These are phyloP conservation scores for Neelides sp. DNA, from an alignment of 1,140 invertebrate genomes.

Conservation along the genomic window DNA sequence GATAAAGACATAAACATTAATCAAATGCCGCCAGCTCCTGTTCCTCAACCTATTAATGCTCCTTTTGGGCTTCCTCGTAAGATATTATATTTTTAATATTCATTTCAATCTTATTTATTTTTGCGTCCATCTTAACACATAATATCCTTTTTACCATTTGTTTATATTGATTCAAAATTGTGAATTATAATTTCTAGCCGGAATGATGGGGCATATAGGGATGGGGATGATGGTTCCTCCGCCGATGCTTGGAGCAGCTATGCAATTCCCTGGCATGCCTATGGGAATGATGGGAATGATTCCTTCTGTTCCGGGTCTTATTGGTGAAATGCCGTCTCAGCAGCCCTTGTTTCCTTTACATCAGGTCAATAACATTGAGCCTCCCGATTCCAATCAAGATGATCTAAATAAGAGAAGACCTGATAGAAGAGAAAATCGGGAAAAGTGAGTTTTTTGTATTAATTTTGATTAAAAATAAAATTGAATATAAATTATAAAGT, in stretches of 20 bases:
- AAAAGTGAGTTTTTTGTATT: slow-evolving; percentile 1
- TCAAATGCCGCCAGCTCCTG: slow-evolving; percentile 7
- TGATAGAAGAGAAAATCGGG: slow-evolving; percentile 9
- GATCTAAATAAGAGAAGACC: slow-evolving; percentile 11
- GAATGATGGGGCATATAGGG: slow-evolving; percentile 21
- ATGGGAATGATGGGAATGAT: not conserved
- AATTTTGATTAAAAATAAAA: not conserved
- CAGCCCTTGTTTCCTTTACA: not conserved
- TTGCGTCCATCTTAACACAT: no score
- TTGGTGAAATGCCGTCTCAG: slow-evolving; percentile 25
- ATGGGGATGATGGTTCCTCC: slow-evolving; percentile 27
- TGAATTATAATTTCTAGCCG: slow-evolving; percentile 10
- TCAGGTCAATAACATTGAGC: not conserved
- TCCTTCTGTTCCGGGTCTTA: slow-evolving; percentile 12
- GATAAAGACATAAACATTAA: not conserved
- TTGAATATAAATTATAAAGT: slow-evolving; percentile 3
- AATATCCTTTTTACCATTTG: no score
- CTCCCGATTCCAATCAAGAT: slow-evolving; percentile 1
- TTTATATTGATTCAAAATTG: not conserved
- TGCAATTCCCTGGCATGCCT: not conserved
- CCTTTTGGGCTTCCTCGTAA: slow-evolving; percentile 23
- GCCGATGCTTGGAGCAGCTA: slow-evolving; percentile 17
- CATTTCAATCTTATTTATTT: not conserved
- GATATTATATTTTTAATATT: not conserved
- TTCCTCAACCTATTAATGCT: not conserved